phyloP scores from a whole-genome alignment of 2,113 vertebrate genomes.

The Corvus moneduloides region DNA sequence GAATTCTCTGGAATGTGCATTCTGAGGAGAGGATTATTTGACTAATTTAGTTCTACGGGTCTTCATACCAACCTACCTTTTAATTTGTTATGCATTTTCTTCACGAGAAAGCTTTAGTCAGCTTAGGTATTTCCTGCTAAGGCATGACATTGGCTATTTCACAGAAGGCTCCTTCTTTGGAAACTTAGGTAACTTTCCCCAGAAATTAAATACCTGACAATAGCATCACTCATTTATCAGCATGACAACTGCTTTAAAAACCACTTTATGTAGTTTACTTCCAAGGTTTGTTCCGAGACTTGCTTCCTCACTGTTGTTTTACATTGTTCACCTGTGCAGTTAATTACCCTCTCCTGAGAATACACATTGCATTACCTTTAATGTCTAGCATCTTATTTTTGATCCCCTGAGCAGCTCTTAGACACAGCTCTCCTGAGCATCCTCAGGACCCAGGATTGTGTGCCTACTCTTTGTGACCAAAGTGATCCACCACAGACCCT shows the following conservation, averaged over 20 bases:
- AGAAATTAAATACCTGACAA: background rate
- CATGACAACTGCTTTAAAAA: background rate
- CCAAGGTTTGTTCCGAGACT: background rate
- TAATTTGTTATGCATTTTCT: background rate
- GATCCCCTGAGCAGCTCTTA: background rate
- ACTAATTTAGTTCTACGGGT: background rate
- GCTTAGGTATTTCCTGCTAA: background rate
- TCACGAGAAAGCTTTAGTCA: background rate
- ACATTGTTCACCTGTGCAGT: background rate
- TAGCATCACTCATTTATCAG: background rate
- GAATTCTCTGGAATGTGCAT: background rate
- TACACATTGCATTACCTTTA: background rate
- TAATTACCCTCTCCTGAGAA: background rate
- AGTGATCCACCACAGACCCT: background rate
- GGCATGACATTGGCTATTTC: background rate
- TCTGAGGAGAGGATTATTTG: background rate
- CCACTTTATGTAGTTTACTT: background rate
- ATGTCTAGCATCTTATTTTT: background rate
- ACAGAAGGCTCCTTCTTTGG: background rate
- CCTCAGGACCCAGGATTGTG: background rate
- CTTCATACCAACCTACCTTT: background rate
- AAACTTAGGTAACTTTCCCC: background rate
- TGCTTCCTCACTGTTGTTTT: background rate
- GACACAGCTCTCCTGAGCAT: background rate
- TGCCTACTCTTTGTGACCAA: background rate